phyloP scores from a whole-genome alignment of 1,140 invertebrate species.

The Macrosteles quadrilineatus region DNA sequence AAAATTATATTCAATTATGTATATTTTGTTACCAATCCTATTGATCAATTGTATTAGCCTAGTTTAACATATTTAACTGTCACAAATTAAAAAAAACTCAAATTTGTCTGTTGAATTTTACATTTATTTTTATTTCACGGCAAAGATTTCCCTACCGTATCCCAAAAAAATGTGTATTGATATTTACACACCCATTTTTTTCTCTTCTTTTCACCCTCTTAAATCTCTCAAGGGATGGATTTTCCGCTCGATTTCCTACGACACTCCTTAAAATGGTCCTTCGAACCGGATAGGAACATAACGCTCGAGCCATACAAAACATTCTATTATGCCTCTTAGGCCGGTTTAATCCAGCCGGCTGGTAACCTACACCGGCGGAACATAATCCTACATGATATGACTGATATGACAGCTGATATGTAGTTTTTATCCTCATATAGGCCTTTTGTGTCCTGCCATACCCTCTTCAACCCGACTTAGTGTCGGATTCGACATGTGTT shows the following conservation, averaged over 20 bases:
- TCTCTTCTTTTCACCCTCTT: too few species aligned
- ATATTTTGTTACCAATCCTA: too few species aligned
- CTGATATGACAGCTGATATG: constrained; percentile 25
- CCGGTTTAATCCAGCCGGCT: background rate
- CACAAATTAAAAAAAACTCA: too few species aligned
- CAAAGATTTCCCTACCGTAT: too few species aligned
- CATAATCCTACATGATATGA: constrained; percentile 17
- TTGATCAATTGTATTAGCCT: too few species aligned
- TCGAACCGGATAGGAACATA: background rate
- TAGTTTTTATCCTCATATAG: background rate
- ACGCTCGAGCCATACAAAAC: background rate
- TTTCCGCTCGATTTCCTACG: constrained; percentile 1
- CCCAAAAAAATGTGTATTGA: too few species aligned
- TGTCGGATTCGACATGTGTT: background rate
- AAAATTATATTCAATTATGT: too few species aligned
- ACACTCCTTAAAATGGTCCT: background rate
- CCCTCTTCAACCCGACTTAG: constrained; percentile 15
- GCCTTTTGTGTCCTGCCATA: background rate
- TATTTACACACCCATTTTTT: too few species aligned
- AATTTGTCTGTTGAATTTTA: too few species aligned
- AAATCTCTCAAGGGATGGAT: too few species aligned
- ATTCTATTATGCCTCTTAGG: constrained; percentile 9
- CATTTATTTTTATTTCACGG: too few species aligned
- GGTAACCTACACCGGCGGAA: constrained; percentile 14
- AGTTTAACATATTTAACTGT: too few species aligned